Percentiles rank a stretch among this genome's conserved stretches.
Evolutionary conservation across 1,140 invertebrate genomes (phyloP).

Genomic region (Hydropsyche tenuis): DNA sequence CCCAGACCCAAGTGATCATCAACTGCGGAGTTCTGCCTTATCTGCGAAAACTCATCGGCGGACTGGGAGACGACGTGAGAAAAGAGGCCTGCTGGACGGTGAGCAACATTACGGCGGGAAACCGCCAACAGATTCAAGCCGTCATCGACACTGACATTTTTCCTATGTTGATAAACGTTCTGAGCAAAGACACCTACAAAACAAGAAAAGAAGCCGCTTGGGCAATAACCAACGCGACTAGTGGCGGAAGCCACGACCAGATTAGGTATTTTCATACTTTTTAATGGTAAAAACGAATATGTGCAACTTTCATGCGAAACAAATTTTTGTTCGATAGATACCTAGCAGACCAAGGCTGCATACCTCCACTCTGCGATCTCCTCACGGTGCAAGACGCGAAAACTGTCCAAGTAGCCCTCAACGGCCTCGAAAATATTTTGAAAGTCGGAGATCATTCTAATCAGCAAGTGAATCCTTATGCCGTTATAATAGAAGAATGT

Average conservation of each 20-base stretch:
- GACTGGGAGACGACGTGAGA: slow-evolving; percentile 82
- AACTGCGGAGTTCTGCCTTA: slow-evolving; percentile 90
- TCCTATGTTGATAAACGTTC: slow-evolving; percentile 88
- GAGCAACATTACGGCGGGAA: slow-evolving; percentile 97
- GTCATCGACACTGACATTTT: slow-evolving; percentile 97
- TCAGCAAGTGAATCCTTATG: slow-evolving; percentile 86
- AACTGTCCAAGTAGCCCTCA: slow-evolving; percentile 97
- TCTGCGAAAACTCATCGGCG: slow-evolving; percentile 80
- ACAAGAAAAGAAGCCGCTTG: slow-evolving; percentile 97
- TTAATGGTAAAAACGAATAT: too few species aligned
- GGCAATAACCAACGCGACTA: slow-evolving; percentile 98
- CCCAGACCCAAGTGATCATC: slow-evolving; percentile 93
- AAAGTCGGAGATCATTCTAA: slow-evolving; percentile 85
- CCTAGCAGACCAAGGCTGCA: slow-evolving; percentile 77
- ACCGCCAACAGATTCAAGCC: slow-evolving; percentile 92
- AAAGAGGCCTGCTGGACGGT: slow-evolving; percentile 99
- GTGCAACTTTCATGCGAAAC: too few species aligned
- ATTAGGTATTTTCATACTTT: slow-evolving; percentile 85
- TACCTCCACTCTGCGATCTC: slow-evolving; percentile 93
- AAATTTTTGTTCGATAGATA: slow-evolving; percentile 56
- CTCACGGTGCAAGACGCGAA: slow-evolving; percentile 93
- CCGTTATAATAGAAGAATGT: slow-evolving; percentile 93
- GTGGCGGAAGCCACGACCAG: slow-evolving; percentile 92
- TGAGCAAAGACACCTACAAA: slow-evolving; percentile 93
- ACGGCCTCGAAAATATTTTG: slow-evolving; percentile 95